Evolutionary conservation across 2,888 invertebrate species (phyloP), one percentile per base, ranked within the genome.

Genomic region (Tortricodes alternella): DNA sequence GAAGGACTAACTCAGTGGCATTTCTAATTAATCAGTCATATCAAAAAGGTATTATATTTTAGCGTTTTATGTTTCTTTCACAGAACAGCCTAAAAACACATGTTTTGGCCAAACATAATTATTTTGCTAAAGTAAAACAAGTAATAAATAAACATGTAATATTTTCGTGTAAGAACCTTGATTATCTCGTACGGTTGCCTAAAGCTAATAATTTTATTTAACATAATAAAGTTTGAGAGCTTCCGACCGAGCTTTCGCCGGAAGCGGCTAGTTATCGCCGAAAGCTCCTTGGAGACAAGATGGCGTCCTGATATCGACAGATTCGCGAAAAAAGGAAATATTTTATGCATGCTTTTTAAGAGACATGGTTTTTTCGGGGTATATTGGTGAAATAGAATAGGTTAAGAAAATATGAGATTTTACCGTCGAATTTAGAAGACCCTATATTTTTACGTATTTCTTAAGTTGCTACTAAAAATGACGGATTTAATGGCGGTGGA

Each of bases 191-290:
- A 21, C 15, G 11, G 11, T n/a, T 8, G 46, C 15, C 46, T 18
- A 38, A 37, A 35, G 24, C 24, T 48, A 55, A 24, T 48, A 43
- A 46, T 55, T 55, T 48, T 35, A 48, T 41, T 55, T 48, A 55
- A 41, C 55, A 55, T 55, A 55, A 55, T 48, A 48, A 48, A 55
- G 48, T 55, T 48, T 21, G 46, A 21, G 9, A 16, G 15, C 35
- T 15, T 9, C 4, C n/a, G 6, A 1, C 19, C 27, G 43, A 15
- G 16, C 9, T 16, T 15, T 5, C 23, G 55, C 55, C 48, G 8
- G 41, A 35, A 34, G 55, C 55, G 48, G 48, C 48, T 55, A 55
- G 55, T 55, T 55, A 49, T 35, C 48, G 35, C 39, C 52, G 51
- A 35, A 52, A 24, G 41, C 41, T 41, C 55, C 55, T 41, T 5